Evolutionary conservation across 1,140 invertebrate species (phyloP).

Genomic region (Acromyrmex heyeri): DNA sequence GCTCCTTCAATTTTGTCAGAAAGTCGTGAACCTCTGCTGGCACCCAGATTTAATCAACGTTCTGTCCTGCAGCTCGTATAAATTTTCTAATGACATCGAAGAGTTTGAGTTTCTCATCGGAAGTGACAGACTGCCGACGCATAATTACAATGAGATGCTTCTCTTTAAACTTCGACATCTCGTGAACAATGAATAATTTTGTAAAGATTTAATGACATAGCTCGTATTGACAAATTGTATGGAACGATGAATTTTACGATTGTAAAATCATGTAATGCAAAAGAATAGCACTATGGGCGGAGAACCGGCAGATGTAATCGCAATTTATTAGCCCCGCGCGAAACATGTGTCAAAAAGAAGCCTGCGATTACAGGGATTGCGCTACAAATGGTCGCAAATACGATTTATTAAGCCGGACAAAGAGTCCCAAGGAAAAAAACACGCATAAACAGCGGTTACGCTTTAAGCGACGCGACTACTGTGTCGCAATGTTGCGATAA

Average conservation of each 20-base stretch:
- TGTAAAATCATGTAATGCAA: constrained; percentile 1
- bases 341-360: constrained; percentile 33
- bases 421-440: constrained; percentile 6
- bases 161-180: constrained; percentile 21
- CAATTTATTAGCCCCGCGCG: constrained; percentile 44
- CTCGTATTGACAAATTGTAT: not conserved
- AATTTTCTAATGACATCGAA: constrained; percentile 71
- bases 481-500: constrained; percentile 25
- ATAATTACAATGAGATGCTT: not conserved
- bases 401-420: constrained; percentile 50
- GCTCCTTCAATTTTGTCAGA: constrained; percentile 73
- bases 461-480: constrained; percentile 32
- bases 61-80: constrained; percentile 49
- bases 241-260: not conserved
- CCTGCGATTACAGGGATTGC: constrained; percentile 44
- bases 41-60: constrained; percentile 71
- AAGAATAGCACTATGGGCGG: not conserved
- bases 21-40: constrained; percentile 16
- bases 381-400: constrained; percentile 43
- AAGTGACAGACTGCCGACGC: constrained; percentile 23
- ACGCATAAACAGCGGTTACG: constrained; percentile 36
- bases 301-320: constrained; percentile 13
- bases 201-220: not conserved
- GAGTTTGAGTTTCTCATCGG: constrained; percentile 17
- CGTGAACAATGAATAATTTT: not conserved